These are phyloP conservation scores for Acrobasis repandana DNA, from an alignment of 2,888 invertebrate species.

Conservation along the genomic window DNA sequence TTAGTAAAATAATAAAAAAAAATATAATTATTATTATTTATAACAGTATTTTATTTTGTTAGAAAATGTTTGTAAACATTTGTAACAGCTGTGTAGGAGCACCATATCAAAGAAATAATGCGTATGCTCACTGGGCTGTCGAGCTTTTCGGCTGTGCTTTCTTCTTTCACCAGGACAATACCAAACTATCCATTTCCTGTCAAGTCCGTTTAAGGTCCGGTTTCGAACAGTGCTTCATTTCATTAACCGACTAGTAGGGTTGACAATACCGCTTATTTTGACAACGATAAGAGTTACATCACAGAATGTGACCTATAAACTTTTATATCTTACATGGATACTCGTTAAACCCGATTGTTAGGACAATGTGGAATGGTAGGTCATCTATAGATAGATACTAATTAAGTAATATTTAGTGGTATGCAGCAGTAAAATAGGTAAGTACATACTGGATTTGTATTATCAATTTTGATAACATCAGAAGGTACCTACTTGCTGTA, in stretches of 20 bases:
- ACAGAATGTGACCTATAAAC: constrained; percentile 5
- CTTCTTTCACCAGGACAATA: not conserved
- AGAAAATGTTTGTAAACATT: too few relatives aligned
- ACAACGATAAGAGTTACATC: not conserved
- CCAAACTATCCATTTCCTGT: constrained; percentile 39
- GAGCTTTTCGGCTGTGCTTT: too few relatives aligned
- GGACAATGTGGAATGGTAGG: not conserved
- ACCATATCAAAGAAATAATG: too few relatives aligned
- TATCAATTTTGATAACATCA: too few relatives aligned
- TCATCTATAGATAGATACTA: not conserved
- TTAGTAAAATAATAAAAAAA: too few relatives aligned
- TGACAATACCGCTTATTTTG: constrained; percentile 22
- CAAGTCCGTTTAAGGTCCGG: constrained; percentile 42
- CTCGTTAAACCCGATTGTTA: constrained; percentile 1
- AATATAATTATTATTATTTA: too few relatives aligned
- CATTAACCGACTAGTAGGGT: constrained; percentile 26
- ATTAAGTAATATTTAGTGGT: not conserved
- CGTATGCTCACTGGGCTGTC: too few relatives aligned
- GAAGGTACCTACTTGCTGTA: too few relatives aligned
- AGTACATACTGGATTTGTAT: too few relatives aligned
- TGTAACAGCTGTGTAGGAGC: too few relatives aligned
- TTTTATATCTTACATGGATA: not conserved
- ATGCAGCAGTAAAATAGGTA: not conserved
- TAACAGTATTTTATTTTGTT: too few relatives aligned
- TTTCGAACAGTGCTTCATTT: constrained; percentile 44